Evolutionary conservation across 2,888 invertebrate species (phyloP).

Genomic region (Pterobdella sp.): DNA sequence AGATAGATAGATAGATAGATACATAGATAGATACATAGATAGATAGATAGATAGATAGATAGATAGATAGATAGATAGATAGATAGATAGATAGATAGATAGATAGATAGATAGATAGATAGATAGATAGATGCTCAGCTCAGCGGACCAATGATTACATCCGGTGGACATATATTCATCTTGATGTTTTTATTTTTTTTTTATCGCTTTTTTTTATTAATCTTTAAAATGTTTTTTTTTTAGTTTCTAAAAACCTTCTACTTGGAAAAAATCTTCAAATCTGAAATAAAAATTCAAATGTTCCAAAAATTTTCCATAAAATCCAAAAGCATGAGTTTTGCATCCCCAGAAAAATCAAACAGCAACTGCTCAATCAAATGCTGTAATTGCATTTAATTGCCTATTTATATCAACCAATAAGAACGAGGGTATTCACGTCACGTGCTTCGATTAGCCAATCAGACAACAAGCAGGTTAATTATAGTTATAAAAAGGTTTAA

Average conservation of each 20-base stretch:
- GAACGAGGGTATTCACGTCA: neutral
- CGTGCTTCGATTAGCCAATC: neutral
- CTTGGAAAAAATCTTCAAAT: too few species aligned
- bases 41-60: neutral
- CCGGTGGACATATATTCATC: neutral
- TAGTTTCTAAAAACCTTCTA: too few species aligned
- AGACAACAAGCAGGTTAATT: neutral
- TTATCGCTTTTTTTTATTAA: neutral
- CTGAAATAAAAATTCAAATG: neutral
- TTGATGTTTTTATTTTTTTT: neutral
- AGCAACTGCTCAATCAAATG: too few species aligned
- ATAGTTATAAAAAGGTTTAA: too few species aligned
- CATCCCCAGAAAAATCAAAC: too few species aligned
- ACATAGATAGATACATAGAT: neutral
- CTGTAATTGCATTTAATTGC: too few species aligned
- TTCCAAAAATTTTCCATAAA: neutral
- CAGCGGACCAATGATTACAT: constrained; percentile 3
- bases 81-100: constrained; percentile 3
- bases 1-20: neutral
- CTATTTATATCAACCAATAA: neutral
- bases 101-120: constrained; percentile 2
- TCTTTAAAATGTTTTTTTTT: too few species aligned
- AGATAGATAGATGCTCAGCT: neutral
- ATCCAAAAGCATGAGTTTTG: neutral
- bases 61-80: neutral